Base-by-base conservation (phyloP, 2,888 invertebrate genomes). In the Furcula furcula region DNA sequence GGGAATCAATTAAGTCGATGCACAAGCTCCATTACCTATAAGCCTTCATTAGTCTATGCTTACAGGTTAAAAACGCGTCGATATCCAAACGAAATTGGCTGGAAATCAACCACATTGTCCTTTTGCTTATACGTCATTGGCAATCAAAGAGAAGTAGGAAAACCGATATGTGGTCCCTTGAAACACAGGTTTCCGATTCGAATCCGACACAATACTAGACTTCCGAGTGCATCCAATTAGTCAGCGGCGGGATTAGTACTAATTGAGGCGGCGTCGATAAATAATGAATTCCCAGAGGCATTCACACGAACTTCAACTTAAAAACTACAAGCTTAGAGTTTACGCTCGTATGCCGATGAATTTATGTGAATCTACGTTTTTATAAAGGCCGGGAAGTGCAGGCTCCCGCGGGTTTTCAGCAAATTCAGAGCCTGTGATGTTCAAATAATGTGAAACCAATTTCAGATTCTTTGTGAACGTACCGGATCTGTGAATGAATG, bases 221-320 rank as follows among this genome's bases (percentile, higher is more conserved):
- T 25, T 19, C 34, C 18, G 37, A 49, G 32, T 46, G 49, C 52
- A 52, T 40, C 49, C 57, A 63, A 63, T 65, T 63, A 64, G 56
- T 61, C 46, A 46, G 35, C 46, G 38, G 53, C 40, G 40, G 49
- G 62, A 59, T 59, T 55, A 55, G 46, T 42, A 47, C 48, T 58
- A 55, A 64, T 58, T 54, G 54, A 43, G 49, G 36, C 35, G 26
- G 9, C 34, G 23, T 26, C 34, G 33, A 43, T 45, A 54, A 47
- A 30, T 41, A 48, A 55, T 46, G 40, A 42, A 46, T 31, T 40
- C 33, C 19, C 0, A 0, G 6, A 34, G n/a, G n/a, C n/a, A n/a
- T n/a, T 15, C 22, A 12, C 21, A n/a, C 13, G 21, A 54, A 2
- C 38, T 36, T 22, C 11, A 29, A 40, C 38, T 34, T 33, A 29